Evolutionary conservation across 2,797 vertebrate species (phyloP).

Genomic region (Malacoctenus gilli): DNA sequence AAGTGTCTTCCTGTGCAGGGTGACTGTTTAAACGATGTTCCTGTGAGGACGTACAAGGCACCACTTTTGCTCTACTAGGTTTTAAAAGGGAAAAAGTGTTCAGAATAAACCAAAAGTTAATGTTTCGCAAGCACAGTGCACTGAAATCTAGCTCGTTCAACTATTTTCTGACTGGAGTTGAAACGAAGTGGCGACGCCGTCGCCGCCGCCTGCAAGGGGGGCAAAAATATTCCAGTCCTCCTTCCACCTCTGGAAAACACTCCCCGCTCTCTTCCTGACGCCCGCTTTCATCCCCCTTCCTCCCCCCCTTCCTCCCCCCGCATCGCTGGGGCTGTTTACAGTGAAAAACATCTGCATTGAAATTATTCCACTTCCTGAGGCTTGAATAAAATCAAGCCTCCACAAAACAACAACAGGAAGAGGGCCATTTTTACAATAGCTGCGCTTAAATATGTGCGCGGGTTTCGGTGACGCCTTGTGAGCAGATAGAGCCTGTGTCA

Average conservation of each 20-base stretch:
- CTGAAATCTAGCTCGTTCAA: too few relatives aligned
- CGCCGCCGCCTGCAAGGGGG: not conserved
- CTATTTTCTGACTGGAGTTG: slow-evolving; percentile 47
- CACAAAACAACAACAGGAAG: slow-evolving; percentile 87
- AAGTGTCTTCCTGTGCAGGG: too few relatives aligned
- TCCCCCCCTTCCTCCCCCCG: slow-evolving; percentile 52
- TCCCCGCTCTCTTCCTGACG: slow-evolving; percentile 42
- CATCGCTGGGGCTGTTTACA: slow-evolving; percentile 78
- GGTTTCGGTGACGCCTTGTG: slow-evolving; percentile 65
- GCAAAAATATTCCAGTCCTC: slow-evolving; percentile 45
- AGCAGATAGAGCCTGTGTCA: slow-evolving; percentile 63
- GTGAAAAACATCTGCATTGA: slow-evolving; percentile 88
- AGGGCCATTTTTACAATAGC: slow-evolving; percentile 83
- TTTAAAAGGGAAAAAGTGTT: too few relatives aligned
- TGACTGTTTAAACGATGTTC: too few relatives aligned
- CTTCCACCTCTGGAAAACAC: slow-evolving; percentile 63
- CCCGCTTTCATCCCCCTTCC: slow-evolving; percentile 53
- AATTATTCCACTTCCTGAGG: slow-evolving; percentile 85
- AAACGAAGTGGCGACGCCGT: slow-evolving; percentile 11
- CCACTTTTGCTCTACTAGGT: too few relatives aligned
- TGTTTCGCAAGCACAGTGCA: too few relatives aligned
- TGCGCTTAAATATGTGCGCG: slow-evolving; percentile 78
- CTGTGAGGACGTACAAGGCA: too few relatives aligned
- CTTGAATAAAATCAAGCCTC: slow-evolving; percentile 83
- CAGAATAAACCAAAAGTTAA: too few relatives aligned